Evolutionary conservation across 2,888 invertebrate genomes (phyloP), one percentile per base, ranked within the genome.

Genomic region (Polylopha cassiicola): DNA sequence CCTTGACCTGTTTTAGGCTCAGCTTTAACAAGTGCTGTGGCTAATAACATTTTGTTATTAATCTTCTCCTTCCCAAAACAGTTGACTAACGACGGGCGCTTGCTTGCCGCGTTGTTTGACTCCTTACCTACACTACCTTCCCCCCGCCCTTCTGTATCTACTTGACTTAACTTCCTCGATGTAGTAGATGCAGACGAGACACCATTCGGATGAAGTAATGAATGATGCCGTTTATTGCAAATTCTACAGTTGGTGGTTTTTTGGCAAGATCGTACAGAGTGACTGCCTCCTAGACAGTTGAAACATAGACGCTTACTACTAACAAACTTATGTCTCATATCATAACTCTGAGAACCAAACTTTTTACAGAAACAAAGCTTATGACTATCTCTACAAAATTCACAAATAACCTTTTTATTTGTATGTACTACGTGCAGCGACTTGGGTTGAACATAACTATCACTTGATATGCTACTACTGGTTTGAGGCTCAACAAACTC

Each of bases 171-270:
- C 13, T 7, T n/a, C 4, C 1, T 39, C 39, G 20, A 17, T 23
- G 30, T 10, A n/a, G n/a, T n/a, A n/a, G n/a, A n/a, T 27, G 30
- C 24, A 17, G 29, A 20, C 16, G 4, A n/a, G n/a, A n/a, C 37
- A 23, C 24, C 39, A 8, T 13, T 33, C 20, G 22, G 15, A 44
- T 50, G 47, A 17, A 47, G 27, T 7, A 50, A 34, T 26, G 46
- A 44, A 24, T 50, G 43, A 17, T 45, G 47, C n/a, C 46, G 44
- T 28, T 24, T 31, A 23, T 32, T 24, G 36, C 50, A 50, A 16
- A 46, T 32, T 21, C 30, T 37, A 33, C 44, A 50, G 4, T 31
- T 16, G 13, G 32, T 37, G 16, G 28, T 37, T 18, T 36, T 28
- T 24, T 27, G 33, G 33, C 50, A 50, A 7, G 39, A 11, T 20